Conservation (phyloP, 1,140 invertebrate genomes). For the Chironomus tepperi region DNA sequence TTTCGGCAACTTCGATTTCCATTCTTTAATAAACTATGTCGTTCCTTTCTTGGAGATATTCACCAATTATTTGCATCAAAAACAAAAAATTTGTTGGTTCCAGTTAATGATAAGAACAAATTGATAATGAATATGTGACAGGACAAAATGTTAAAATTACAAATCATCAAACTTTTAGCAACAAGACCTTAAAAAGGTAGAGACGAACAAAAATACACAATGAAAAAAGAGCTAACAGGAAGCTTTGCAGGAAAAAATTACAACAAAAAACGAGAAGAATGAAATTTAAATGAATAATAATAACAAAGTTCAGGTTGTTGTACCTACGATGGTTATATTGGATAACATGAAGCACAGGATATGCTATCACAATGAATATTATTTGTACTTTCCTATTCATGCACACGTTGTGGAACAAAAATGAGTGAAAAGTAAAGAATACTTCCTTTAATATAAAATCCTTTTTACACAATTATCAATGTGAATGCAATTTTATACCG, state of each 20-base stretch:
- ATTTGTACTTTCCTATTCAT: background rate
- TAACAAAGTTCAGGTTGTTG: constrained; percentile 1
- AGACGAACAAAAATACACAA: background rate
- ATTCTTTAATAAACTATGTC: too few relatives aligned
- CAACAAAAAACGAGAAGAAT: background rate
- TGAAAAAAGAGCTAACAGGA: background rate
- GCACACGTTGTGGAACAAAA: too few relatives aligned
- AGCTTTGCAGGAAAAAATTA: background rate
- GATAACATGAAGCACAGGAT: background rate
- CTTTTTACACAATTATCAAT: background rate
- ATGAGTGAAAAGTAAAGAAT: background rate
- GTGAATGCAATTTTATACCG: background rate
- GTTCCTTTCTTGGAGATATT: too few relatives aligned
- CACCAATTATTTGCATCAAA: too few relatives aligned
- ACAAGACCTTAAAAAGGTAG: background rate
- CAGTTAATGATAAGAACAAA: too few relatives aligned
- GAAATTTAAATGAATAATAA: constrained; percentile 12
- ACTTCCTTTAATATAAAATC: background rate
- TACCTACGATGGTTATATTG: background rate
- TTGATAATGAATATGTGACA: too few relatives aligned
- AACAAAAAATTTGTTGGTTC: too few relatives aligned
- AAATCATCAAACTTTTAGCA: background rate
- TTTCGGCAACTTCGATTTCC: too few relatives aligned
- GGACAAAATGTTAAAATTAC: background rate
- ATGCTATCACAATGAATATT: constrained; percentile 4